Percentiles rank a stretch among this genome's conserved stretches.
These are phyloP conservation scores for Aleiodes alternator DNA, from an alignment of 2,888 invertebrate genomes.

Conservation along the genomic window DNA sequence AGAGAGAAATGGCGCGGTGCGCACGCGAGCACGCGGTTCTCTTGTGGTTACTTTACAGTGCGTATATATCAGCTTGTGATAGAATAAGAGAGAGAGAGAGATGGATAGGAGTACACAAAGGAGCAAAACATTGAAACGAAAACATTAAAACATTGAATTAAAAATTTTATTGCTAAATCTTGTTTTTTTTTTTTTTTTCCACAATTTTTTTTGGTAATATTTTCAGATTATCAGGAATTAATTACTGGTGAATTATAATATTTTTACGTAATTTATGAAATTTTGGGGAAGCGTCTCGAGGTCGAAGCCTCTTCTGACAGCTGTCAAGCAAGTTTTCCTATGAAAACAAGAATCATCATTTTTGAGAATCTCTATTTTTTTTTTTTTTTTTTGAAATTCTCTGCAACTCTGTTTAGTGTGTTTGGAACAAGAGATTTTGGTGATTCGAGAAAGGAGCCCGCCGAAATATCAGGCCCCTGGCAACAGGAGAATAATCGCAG, in stretches of 20 bases:
- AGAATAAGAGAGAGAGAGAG: background rate
- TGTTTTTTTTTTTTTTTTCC: background rate
- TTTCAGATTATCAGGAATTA: too few relatives aligned
- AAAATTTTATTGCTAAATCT: background rate
- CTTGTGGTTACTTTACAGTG: constrained; percentile 1
- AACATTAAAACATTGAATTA: background rate
- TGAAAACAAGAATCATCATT: background rate
- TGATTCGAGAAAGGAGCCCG: constrained; percentile 30
- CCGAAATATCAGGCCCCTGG: constrained; percentile 38
- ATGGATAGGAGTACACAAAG: background rate
- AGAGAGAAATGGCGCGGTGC: constrained; percentile 48
- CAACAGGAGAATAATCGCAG: constrained; percentile 39
- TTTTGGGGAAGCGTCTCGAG: background rate
- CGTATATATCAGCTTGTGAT: background rate
- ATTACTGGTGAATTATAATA: background rate
- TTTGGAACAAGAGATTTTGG: background rate
- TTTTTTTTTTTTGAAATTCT: too few relatives aligned
- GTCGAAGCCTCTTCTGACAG: constrained; percentile 29
- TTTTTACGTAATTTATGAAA: background rate
- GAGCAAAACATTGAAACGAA: constrained; percentile 27
- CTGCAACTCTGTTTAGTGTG: too few relatives aligned
- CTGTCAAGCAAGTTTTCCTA: constrained; percentile 39
- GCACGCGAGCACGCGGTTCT: constrained; percentile 46
- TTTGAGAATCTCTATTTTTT: background rate
- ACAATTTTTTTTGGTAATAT: background rate